Evolutionary conservation across 2,113 vertebrate genomes (phyloP).

Genomic region (Gobio gobio): DNA sequence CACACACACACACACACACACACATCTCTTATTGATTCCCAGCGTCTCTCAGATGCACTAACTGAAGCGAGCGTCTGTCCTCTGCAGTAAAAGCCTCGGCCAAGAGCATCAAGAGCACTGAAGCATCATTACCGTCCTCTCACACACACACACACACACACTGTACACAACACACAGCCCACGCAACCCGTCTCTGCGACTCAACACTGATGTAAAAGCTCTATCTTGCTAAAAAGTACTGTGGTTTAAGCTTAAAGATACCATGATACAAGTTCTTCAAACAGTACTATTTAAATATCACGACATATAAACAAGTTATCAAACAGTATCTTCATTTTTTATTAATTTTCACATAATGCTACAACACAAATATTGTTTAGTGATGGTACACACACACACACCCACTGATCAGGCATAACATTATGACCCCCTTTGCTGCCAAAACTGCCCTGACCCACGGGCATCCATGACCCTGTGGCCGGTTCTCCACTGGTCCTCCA

Average conservation of each 20-base stretch:
- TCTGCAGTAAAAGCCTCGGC: slow-evolving; percentile 3
- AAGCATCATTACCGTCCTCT: slow-evolving; percentile 3
- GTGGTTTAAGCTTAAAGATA: not conserved
- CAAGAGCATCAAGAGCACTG: not conserved
- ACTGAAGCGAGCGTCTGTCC: not conserved
- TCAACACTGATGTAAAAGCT: not conserved
- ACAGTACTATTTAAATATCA: not conserved
- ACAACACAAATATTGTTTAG: too few relatives aligned
- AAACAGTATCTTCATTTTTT: not conserved
- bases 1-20: too few relatives aligned
- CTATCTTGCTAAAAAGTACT: not conserved
- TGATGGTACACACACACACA: too few relatives aligned
- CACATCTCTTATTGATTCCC: slow-evolving; percentile 40
- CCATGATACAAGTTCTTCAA: too few relatives aligned
- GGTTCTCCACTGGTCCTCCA: too few relatives aligned
- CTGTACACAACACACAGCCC: not conserved
- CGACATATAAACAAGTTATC: not conserved
- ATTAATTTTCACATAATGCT: not conserved
- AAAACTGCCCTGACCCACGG: too few relatives aligned
- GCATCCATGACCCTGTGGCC: too few relatives aligned
- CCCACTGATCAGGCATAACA: too few relatives aligned
- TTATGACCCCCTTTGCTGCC: too few relatives aligned
- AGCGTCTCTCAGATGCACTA: not conserved
- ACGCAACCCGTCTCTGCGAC: not conserved
- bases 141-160: not conserved